Conservation (phyloP, 2,888 invertebrate genomes). For the Margaritifera margaritifera region DNA sequence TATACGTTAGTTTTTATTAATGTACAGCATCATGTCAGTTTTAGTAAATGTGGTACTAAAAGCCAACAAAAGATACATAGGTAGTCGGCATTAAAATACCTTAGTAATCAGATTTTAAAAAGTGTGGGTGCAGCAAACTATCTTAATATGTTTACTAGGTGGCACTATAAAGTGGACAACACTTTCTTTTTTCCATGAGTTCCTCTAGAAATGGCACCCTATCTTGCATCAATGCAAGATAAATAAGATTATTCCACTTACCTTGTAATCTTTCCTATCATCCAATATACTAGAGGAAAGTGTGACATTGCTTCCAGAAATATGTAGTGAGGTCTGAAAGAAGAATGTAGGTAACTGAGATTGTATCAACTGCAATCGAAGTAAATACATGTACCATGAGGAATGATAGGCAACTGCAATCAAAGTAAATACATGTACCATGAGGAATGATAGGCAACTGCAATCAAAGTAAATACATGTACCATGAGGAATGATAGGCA, state of each 20-base stretch:
- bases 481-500: background rate
- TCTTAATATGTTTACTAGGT: too few species aligned
- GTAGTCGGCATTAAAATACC: too few species aligned
- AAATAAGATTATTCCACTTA: slow-evolving; percentile 66
- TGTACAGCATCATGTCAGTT: too few species aligned
- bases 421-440: background rate
- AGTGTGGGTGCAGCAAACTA: too few species aligned
- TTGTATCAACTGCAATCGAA: background rate
- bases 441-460: background rate
- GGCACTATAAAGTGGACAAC: too few species aligned
- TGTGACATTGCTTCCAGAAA: slow-evolving; percentile 96
- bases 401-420: background rate
- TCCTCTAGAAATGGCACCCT: too few species aligned
- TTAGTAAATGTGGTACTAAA: too few species aligned
- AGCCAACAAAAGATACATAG: too few species aligned
- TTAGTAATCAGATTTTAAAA: too few species aligned
- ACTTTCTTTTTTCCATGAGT: too few species aligned
- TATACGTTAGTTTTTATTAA: too few species aligned
- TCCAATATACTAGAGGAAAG: slow-evolving; percentile 98
- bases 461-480: background rate
- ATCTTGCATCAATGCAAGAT: too few species aligned
- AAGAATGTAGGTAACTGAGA: background rate
- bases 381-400: background rate
- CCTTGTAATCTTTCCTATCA: slow-evolving; percentile 97
- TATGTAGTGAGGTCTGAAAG: slow-evolving; percentile 71